Conservation (phyloP, 2,888 invertebrate genomes). For the Sinelater perroti region DNA sequence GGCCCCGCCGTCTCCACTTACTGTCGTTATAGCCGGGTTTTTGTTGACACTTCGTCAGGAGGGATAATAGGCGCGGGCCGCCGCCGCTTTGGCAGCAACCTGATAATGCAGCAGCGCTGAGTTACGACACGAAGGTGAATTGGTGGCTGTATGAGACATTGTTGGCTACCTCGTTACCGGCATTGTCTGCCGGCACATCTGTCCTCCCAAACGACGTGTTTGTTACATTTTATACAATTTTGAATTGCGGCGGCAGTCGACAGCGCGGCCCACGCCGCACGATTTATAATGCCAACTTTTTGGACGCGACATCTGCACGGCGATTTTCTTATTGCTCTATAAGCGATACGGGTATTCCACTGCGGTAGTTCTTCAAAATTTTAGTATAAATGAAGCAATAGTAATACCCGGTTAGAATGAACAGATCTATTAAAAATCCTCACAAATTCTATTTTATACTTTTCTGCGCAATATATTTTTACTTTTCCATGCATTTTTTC, state of each 20-base stretch:
- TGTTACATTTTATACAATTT: constrained; percentile 51
- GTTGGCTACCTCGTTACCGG: constrained; percentile 57
- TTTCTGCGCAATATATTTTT: too few species aligned
- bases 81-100: constrained; percentile 27
- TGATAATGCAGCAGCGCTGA: constrained; percentile 29
- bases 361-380: too few species aligned
- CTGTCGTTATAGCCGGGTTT: constrained; percentile 35
- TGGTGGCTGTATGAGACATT: constrained; percentile 32
- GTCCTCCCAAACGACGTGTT: constrained; percentile 54
- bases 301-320: too few species aligned
- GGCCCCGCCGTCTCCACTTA: constrained; percentile 40
- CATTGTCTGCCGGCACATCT: constrained; percentile 56
- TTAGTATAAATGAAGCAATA: too few species aligned
- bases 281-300: not conserved
- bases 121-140: constrained; percentile 33
- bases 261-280: constrained; percentile 28
- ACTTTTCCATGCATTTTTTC: too few species aligned
- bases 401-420: too few species aligned
- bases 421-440: too few species aligned
- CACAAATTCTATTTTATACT: too few species aligned
- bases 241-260: constrained; percentile 35
- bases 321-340: too few species aligned
- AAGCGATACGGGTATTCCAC: too few species aligned
- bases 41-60: constrained; percentile 36
- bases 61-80: constrained; percentile 28